Conservation (phyloP, 2,888 invertebrate genomes). For the Eilema caniola region DNA sequence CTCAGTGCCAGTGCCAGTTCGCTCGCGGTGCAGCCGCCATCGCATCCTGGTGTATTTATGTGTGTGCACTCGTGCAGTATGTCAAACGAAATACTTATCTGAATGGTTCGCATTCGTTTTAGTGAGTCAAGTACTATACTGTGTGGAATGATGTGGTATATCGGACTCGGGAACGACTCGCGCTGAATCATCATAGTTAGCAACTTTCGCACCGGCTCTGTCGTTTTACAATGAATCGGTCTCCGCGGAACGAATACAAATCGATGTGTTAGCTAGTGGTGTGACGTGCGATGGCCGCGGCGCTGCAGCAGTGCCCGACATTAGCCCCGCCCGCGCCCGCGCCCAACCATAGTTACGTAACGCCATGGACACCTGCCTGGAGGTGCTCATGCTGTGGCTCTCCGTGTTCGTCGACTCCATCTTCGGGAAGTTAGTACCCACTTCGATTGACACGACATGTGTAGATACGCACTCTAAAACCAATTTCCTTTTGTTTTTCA, state of each 20-base stretch:
- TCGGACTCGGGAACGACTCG: constrained; percentile 11
- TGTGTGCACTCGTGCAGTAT: constrained; percentile 18
- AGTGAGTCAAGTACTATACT: constrained; percentile 11
- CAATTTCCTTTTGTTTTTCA: neutral
- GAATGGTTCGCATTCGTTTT: constrained; percentile 11
- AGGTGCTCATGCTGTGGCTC: constrained; percentile 63
- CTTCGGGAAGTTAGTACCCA: constrained; percentile 64
- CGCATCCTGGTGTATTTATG: neutral
- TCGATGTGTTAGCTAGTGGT: constrained; percentile 46
- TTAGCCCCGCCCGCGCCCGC: constrained; percentile 21
- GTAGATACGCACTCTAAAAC: neutral
- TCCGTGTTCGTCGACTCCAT: constrained; percentile 57
- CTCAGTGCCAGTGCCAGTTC: constrained; percentile 8
- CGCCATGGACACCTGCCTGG: constrained; percentile 57
- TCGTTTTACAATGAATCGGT: constrained; percentile 43
- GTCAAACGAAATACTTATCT: constrained; percentile 12
- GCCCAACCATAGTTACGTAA: constrained; percentile 28
- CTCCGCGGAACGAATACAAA: constrained; percentile 40
- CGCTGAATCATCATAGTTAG: constrained; percentile 28
- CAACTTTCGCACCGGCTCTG: constrained; percentile 33
- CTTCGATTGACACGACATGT: neutral
- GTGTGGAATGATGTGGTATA: constrained; percentile 9
- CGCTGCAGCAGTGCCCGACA: constrained; percentile 22
- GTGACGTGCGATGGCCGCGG: constrained; percentile 51
- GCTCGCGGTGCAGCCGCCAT: neutral